These are phyloP conservation scores for Coleophora deauratella DNA, from an alignment of 2,888 invertebrate genomes.

Conservation along the genomic window DNA sequence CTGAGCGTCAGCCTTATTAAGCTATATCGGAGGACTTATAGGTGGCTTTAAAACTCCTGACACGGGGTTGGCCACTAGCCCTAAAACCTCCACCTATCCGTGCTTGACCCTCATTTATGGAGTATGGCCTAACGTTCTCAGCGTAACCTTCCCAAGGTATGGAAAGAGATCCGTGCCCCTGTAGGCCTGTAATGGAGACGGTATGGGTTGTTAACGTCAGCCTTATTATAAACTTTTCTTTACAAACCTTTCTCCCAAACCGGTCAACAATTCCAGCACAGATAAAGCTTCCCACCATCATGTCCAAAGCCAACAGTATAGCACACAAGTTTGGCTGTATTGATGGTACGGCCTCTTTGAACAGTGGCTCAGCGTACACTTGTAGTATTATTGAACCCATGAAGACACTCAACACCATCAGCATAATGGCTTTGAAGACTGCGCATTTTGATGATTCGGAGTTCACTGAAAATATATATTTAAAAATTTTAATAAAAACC, in stretches of 20 bases:
- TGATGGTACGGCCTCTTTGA: constrained; percentile 51
- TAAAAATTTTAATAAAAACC: neutral
- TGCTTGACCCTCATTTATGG: too few species aligned
- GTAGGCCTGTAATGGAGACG: too few species aligned
- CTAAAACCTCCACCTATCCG: too few species aligned
- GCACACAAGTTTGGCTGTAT: constrained; percentile 54
- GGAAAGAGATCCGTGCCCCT: too few species aligned
- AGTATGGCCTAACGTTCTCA: too few species aligned
- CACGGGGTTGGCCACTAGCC: too few species aligned
- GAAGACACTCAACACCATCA: constrained; percentile 42
- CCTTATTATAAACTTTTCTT: too few species aligned
- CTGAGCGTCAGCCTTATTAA: too few species aligned
- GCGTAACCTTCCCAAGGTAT: too few species aligned
- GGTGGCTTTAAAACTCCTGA: too few species aligned
- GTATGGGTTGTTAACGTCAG: too few species aligned
- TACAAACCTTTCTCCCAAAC: constrained; percentile 50
- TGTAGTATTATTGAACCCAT: constrained; percentile 58
- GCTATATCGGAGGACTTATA: too few species aligned
- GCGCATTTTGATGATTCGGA: constrained; percentile 48
- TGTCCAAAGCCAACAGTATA: constrained; percentile 46
- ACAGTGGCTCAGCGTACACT: constrained; percentile 56
- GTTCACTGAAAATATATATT: constrained; percentile 28
- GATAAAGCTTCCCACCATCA: constrained; percentile 36
- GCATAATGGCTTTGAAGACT: constrained; percentile 29
- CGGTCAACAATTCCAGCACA: constrained; percentile 42